Percentiles rank a stretch among this genome's conserved stretches.
Conservation (phyloP, 2,113 vertebrate genomes). For the Anhinga rufa region DNA sequence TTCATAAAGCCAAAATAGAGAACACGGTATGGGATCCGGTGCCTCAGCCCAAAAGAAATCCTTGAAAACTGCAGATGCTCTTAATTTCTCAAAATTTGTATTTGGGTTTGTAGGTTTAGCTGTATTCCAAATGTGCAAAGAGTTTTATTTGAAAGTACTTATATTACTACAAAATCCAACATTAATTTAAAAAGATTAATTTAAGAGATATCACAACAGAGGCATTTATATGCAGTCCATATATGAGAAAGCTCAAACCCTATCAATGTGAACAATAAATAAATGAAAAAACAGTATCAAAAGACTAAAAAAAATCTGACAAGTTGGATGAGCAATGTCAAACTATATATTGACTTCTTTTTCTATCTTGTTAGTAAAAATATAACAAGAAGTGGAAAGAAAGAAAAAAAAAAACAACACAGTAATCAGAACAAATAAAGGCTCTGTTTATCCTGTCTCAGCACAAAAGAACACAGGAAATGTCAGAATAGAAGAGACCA, state of each 20-base stretch:
- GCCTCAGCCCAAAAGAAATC: not conserved
- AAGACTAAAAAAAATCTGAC: not conserved
- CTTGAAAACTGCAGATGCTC: not conserved
- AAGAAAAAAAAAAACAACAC: not conserved
- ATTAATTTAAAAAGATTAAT: not conserved
- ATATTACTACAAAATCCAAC: not conserved
- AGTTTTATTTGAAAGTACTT: not conserved
- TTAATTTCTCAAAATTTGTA: not conserved
- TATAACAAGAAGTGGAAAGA: not conserved
- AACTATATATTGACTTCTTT: not conserved
- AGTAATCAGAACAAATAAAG: conserved; percentile 1
- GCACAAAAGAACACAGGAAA: not conserved
- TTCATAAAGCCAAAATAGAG: not conserved
- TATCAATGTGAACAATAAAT: not conserved
- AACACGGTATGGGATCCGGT: not conserved
- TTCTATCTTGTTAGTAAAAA: conserved; percentile 12
- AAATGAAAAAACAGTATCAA: not conserved
- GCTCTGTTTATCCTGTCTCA: not conserved
- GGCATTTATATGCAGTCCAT: not conserved
- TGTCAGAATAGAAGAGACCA: not conserved
- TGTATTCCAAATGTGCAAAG: not conserved
- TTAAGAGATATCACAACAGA: not conserved
- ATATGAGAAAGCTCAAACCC: not conserved
- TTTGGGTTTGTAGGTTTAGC: not conserved
- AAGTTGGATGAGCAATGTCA: not conserved